Evolutionary conservation across 2,113 vertebrate genomes (phyloP), one percentile per base, ranked within the genome.

Genomic region (Burhinus bistriatus): DNA sequence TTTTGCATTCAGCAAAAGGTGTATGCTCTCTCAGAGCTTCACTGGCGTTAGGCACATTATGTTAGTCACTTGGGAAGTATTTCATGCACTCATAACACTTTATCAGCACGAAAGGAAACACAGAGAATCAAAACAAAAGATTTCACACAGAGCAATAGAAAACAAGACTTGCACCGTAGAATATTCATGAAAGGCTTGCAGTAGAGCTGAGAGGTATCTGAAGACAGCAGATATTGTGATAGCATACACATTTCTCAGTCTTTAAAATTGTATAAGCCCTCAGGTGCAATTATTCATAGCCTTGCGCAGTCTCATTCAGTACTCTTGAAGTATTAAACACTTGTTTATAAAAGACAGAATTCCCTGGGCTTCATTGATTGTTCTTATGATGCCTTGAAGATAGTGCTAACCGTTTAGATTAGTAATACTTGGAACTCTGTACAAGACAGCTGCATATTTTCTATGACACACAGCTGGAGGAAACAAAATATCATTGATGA

Each of bases 401-500:
- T 86, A 95, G 86, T 45, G 83, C 61, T 79, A 70, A 90, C 83
- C 79, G 90, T 82, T 97, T 92, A 94, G 71, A 95, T 80, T 51
- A 92, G 40, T 86, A 91, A 83, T 80, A 94, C 66, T 90, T 84
- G 83, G 83, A 87, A 82, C 51, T 47, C 58, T 76, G 30, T 57
- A 83, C 6, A 75, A 92, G 93, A 64, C 78, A 94, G 87, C 79
- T 90, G 57, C 90, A 58, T 93, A 83, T 79, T 94, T 97, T 97
- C 95, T 95, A 91, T 95, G 90, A 94, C 62, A 83, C 34, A 58
- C 70, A 98, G 73, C 65, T 85, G 72, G 85, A 93, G 72, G 75
- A 95, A 95, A 93, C n/a, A 97, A 90, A 94, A 97, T 49, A 92
- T 87, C 93, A 92, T 93, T 93, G 92, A 90, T 42, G 88, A 94